Percentiles rank a stretch among this genome's conserved stretches.
Evolutionary conservation across 2,113 vertebrate species (phyloP).

Genomic region (Heterotis niloticus): DNA sequence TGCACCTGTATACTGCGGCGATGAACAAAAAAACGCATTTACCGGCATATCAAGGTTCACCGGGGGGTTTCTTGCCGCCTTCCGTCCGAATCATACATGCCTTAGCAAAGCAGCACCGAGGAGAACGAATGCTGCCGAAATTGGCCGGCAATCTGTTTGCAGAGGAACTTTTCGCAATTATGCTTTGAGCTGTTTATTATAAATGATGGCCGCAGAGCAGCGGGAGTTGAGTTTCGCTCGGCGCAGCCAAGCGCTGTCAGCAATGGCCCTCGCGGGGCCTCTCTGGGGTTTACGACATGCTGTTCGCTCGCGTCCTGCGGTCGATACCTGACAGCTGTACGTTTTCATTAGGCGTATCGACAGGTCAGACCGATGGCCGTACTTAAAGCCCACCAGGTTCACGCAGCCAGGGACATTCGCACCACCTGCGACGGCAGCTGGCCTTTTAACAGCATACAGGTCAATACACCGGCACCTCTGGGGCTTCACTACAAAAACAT

Average conservation of each 20-base stretch:
- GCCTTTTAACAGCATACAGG: neutral
- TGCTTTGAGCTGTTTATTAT: neutral
- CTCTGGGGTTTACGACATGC: neutral
- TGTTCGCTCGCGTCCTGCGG: neutral
- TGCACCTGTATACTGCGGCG: no score
- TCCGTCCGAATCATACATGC: no score
- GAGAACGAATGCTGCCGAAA: no score
- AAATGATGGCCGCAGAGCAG: neutral
- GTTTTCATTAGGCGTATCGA: neutral
- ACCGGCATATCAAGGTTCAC: no score
- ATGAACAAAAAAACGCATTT: no score
- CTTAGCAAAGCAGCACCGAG: no score
- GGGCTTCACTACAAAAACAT: neutral
- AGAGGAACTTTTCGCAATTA: neutral
- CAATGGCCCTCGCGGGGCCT: neutral
- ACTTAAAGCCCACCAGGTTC: neutral
- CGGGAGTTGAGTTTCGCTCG: neutral
- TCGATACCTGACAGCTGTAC: conserved; percentile 5
- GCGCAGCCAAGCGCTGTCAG: neutral
- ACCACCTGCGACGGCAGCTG: neutral
- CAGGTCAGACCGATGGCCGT: neutral
- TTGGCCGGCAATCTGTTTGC: neutral
- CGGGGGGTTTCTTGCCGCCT: no score
- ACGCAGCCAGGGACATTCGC: no score
- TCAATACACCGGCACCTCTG: neutral